Evolutionary conservation across 2,797 vertebrate genomes (phyloP).

Genomic region (Danio choprae): DNA sequence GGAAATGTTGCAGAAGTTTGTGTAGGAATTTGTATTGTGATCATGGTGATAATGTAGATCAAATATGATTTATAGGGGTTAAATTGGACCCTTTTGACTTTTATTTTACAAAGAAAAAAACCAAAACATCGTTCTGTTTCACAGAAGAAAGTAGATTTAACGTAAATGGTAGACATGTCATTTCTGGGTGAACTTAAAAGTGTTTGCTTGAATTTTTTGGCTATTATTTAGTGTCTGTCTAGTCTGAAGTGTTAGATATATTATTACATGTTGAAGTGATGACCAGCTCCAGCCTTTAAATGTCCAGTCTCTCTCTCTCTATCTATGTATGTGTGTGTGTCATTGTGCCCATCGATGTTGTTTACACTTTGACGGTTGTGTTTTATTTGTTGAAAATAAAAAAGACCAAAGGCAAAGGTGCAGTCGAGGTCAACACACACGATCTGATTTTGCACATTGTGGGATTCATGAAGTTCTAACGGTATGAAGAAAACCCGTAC

Average conservation of each 20-base stretch:
- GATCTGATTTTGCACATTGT: slow-evolving; percentile 30
- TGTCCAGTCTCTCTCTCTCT: slow-evolving; percentile 24
- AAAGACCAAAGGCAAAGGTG: slow-evolving; percentile 34
- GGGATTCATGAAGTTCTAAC: background rate
- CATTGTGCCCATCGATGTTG: background rate
- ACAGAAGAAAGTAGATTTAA: too few relatives aligned
- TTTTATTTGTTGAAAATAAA: background rate
- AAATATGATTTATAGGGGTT: too few relatives aligned
- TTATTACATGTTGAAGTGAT: slow-evolving; percentile 28
- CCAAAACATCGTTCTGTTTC: too few relatives aligned
- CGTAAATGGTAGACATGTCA: background rate
- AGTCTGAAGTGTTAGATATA: slow-evolving; percentile 6
- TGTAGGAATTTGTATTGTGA: too few relatives aligned
- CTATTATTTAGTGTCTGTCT: background rate
- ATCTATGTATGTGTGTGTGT: background rate
- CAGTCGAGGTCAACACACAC: background rate
- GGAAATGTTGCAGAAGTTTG: too few relatives aligned
- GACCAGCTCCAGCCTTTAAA: slow-evolving; percentile 35
- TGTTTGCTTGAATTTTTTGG: slow-evolving; percentile 10
- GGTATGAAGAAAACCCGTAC: background rate
- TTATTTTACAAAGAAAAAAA: background rate
- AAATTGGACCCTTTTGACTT: too few relatives aligned
- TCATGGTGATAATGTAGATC: too few relatives aligned
- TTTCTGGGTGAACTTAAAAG: slow-evolving; percentile 2
- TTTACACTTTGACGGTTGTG: slow-evolving; percentile 19